Evolutionary conservation across 2,888 invertebrate genomes (phyloP).

Genomic region (Steinernema scapterisci): DNA sequence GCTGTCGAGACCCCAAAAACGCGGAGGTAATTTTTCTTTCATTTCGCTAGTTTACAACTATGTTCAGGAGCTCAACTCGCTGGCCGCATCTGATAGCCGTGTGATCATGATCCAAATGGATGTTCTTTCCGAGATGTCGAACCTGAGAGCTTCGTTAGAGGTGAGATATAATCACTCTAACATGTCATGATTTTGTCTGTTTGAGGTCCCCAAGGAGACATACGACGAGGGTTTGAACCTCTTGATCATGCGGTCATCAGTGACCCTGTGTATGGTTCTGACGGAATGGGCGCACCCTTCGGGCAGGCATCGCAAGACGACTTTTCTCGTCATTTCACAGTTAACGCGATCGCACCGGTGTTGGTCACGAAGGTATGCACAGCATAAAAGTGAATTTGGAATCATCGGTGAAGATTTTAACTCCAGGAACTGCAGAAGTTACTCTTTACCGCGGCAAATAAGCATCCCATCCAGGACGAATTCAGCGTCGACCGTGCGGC

Average conservation of each 20-base stretch:
- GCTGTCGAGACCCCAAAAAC: slow-evolving; percentile 78
- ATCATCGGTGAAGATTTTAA: no score
- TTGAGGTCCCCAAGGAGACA: slow-evolving; percentile 67
- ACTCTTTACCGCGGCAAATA: no score
- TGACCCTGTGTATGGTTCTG: slow-evolving; percentile 81
- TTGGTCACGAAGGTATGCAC: slow-evolving; percentile 1
- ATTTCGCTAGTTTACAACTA: no score
- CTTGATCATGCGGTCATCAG: no score
- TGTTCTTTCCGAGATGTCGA: no score
- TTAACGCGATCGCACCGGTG: slow-evolving; percentile 33
- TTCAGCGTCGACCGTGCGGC: neutral
- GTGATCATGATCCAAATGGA: slow-evolving; percentile 43
- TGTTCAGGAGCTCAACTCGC: neutral
- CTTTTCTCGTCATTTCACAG: slow-evolving; percentile 33
- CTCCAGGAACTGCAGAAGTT: no score
- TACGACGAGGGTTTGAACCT: slow-evolving; percentile 80
- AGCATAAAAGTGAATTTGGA: no score
- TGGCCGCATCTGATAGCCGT: neutral
- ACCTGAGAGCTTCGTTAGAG: no score
- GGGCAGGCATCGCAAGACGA: neutral
- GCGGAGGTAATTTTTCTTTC: slow-evolving; percentile 43
- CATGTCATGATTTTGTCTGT: no score
- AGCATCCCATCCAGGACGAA: no score
- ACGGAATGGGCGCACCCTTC: slow-evolving; percentile 75
- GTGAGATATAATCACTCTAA: no score